Evolutionary conservation across 2,888 invertebrate species (phyloP).

Genomic region (Scaptomyza tumidula): DNA sequence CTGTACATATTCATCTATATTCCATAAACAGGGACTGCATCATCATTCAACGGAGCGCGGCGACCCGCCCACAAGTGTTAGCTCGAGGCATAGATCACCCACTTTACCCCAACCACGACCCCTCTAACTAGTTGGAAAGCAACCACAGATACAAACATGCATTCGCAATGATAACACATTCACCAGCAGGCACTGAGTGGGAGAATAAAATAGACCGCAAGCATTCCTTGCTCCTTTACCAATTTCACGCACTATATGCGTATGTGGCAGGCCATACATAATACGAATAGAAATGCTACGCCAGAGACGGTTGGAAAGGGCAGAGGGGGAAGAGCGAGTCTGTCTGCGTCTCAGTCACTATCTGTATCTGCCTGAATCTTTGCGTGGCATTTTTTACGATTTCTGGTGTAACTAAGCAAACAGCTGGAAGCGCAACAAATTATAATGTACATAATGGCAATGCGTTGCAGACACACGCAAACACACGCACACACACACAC

Average conservation of each 20-base stretch:
- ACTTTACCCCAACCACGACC: neutral
- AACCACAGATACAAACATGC: slow-evolving; percentile 21
- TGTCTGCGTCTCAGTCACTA: neutral
- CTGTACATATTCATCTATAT: slow-evolving; percentile 3
- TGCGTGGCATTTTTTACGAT: slow-evolving; percentile 71
- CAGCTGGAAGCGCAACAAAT: slow-evolving; percentile 72
- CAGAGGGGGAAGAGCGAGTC: neutral
- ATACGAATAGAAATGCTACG: slow-evolving; percentile 52
- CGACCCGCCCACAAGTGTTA: slow-evolving; percentile 36
- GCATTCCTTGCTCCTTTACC: slow-evolving; percentile 36
- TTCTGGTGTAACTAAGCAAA: slow-evolving; percentile 66
- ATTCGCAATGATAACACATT: slow-evolving; percentile 45
- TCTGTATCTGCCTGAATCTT: slow-evolving; percentile 25
- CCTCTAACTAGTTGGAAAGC: slow-evolving; percentile 15
- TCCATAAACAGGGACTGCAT: neutral
- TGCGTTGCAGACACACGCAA: slow-evolving; percentile 47
- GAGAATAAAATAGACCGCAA: slow-evolving; percentile 5
- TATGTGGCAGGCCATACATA: slow-evolving; percentile 46
- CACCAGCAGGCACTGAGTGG: slow-evolving; percentile 18
- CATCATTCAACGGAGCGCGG: slow-evolving; percentile 18
- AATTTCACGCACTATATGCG: slow-evolving; percentile 63
- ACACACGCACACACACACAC: slow-evolving; percentile 13
- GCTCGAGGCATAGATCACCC: slow-evolving; percentile 34
- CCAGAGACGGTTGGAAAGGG: neutral
- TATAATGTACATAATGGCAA: slow-evolving; percentile 70